Conservation (phyloP, 2,888 invertebrate genomes). For the Phaedon cochleariae region DNA sequence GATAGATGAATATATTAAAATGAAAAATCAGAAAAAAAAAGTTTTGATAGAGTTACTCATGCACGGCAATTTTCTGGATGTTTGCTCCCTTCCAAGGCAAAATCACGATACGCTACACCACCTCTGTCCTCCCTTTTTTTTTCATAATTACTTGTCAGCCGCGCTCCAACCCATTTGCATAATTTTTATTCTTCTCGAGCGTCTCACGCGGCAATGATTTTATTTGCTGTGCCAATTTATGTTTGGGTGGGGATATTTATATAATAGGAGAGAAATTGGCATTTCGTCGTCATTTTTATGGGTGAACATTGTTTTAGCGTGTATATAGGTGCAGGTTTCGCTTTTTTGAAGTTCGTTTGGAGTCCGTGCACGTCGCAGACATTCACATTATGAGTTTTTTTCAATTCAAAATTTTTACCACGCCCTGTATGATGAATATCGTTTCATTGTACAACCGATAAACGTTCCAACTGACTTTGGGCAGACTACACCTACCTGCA, state of each 20-base stretch:
- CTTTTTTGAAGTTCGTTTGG: too few relatives aligned
- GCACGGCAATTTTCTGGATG: not conserved
- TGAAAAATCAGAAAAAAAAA: too few relatives aligned
- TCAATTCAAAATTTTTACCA: too few relatives aligned
- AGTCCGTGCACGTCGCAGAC: too few relatives aligned
- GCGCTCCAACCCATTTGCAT: conserved; percentile 30
- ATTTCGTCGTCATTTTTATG: not conserved
- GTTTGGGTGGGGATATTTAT: conserved; percentile 8
- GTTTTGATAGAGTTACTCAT: too few relatives aligned
- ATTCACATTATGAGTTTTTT: too few relatives aligned
- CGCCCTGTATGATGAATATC: too few relatives aligned
- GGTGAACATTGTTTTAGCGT: not conserved
- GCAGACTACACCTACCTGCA: too few relatives aligned
- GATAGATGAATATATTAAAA: too few relatives aligned
- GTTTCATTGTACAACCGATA: too few relatives aligned
- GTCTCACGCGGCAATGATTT: conserved; percentile 14
- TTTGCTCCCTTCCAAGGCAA: not conserved
- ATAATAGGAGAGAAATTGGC: not conserved
- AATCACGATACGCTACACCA: not conserved
- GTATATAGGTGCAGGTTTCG: too few relatives aligned
- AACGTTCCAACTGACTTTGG: too few relatives aligned
- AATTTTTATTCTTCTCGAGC: conserved; percentile 33
- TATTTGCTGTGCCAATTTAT: conserved; percentile 4
- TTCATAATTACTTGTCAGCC: conserved; percentile 41
- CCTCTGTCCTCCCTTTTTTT: conserved; percentile 24